Percentiles rank a stretch among this genome's conserved stretches.
phyloP scores from a whole-genome alignment of 2,888 invertebrate species.

The Lutraria lutraria region DNA sequence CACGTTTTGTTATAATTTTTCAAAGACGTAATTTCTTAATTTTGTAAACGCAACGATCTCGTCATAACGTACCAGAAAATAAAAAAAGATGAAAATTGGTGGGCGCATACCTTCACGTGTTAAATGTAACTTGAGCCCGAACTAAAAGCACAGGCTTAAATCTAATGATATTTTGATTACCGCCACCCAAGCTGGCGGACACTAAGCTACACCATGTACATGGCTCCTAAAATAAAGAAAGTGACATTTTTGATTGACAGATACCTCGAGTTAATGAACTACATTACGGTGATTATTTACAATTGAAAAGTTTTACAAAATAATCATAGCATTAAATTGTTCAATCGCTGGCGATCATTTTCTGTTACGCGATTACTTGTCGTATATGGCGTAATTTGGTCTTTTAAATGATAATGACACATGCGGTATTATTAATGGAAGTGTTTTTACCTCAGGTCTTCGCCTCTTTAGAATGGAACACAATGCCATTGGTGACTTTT shows the following conservation, averaged over 20 bases:
- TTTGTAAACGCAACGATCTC: not conserved
- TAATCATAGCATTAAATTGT: conserved; percentile 50
- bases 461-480: not conserved
- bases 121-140: conserved; percentile 21
- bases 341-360: conserved; percentile 16
- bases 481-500: not conserved
- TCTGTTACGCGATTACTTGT: conserved; percentile 23
- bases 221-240: conserved; percentile 57
- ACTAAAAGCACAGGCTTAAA: not conserved
- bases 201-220: not conserved
- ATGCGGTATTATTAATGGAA: conserved; percentile 26
- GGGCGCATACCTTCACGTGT: conserved; percentile 16
- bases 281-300: conserved; percentile 22
- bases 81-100: not conserved
- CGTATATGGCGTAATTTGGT: conserved; percentile 51
- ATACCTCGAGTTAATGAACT: conserved; percentile 35
- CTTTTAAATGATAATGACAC: conserved; percentile 34
- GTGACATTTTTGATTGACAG: conserved; percentile 65
- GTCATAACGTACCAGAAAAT: not conserved
- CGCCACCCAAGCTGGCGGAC: conserved; percentile 52
- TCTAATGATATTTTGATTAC: conserved; percentile 40
- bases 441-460: not conserved
- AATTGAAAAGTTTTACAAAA: conserved; percentile 38
- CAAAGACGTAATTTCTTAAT: too few species aligned
- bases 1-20: too few species aligned